These are phyloP conservation scores for Coleophora deauratella DNA, from an alignment of 2,888 invertebrate species.

Conservation along the genomic window DNA sequence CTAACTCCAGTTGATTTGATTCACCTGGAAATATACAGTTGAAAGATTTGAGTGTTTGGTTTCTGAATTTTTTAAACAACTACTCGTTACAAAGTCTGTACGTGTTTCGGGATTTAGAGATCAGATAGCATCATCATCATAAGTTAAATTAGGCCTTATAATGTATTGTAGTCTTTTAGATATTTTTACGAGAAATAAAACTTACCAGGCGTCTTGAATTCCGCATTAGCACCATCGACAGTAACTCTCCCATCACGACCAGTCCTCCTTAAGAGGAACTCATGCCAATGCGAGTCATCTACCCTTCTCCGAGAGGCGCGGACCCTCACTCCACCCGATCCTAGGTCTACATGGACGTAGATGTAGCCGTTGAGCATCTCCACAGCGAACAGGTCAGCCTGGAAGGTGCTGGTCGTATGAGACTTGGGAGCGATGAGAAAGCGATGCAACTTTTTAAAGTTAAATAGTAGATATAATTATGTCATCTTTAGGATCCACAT, in stretches of 20 bases:
- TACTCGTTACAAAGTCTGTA: too few species aligned
- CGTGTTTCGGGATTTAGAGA: too few species aligned
- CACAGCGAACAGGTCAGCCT: slow-evolving; percentile 94
- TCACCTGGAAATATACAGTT: slow-evolving; percentile 73
- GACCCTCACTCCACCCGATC: slow-evolving; percentile 91
- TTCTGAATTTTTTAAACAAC: too few species aligned
- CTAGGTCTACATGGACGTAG: slow-evolving; percentile 93
- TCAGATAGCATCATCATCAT: too few species aligned
- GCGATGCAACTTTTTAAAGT: background rate
- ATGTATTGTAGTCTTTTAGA: too few species aligned
- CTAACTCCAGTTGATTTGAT: slow-evolving; percentile 89
- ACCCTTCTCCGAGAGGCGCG: slow-evolving; percentile 87
- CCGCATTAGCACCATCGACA: slow-evolving; percentile 91
- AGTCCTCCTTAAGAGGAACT: slow-evolving; percentile 86
- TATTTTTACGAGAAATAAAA: background rate
- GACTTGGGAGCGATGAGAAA: background rate
- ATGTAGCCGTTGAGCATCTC: slow-evolving; percentile 96
- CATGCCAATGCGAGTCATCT: slow-evolving; percentile 95
- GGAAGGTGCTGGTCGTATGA: slow-evolving; percentile 23
- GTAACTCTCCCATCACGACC: slow-evolving; percentile 89
- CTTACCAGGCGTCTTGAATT: slow-evolving; percentile 88
- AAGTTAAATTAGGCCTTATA: too few species aligned
- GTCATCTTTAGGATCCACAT: too few species aligned
- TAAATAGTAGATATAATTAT: too few species aligned
- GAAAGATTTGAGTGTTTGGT: too few species aligned